Percentiles rank a stretch among this genome's conserved stretches.
phyloP scores from a whole-genome alignment of 2,888 invertebrate genomes.

The Anthoptus insignis region DNA sequence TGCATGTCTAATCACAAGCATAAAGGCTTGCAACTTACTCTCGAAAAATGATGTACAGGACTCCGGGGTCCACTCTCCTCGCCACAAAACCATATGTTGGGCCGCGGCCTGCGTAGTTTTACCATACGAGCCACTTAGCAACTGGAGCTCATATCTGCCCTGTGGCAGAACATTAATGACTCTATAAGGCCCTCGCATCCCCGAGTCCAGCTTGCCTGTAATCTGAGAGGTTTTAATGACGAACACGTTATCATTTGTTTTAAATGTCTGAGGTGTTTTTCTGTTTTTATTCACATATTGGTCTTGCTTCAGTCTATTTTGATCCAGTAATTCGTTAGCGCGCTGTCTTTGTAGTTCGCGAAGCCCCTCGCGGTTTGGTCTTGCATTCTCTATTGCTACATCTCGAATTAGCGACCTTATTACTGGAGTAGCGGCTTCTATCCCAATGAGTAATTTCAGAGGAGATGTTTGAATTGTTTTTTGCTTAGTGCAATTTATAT shows the following conservation, averaged over 20 bases:
- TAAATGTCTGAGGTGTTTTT: background rate
- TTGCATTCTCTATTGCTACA: background rate
- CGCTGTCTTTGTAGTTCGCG: background rate
- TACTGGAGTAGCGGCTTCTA: background rate
- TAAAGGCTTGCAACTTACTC: background rate
- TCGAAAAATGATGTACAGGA: background rate
- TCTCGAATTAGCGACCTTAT: background rate
- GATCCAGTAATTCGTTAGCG: background rate
- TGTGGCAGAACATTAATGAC: background rate
- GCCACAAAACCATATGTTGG: background rate
- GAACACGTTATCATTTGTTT: background rate
- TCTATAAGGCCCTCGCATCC: background rate
- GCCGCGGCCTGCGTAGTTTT: background rate
- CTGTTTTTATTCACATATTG: background rate
- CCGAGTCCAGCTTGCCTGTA: constrained; percentile 14
- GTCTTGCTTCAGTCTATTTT: background rate
- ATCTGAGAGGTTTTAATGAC: background rate
- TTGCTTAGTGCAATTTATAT: background rate
- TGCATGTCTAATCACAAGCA: too few relatives aligned
- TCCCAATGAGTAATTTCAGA: background rate
- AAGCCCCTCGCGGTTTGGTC: background rate
- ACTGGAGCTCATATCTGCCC: background rate
- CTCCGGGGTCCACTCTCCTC: background rate
- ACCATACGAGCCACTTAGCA: background rate
- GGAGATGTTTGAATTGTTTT: background rate